Evolutionary conservation across 2,888 invertebrate genomes (phyloP).

Genomic region (Luperina nickerlii): DNA sequence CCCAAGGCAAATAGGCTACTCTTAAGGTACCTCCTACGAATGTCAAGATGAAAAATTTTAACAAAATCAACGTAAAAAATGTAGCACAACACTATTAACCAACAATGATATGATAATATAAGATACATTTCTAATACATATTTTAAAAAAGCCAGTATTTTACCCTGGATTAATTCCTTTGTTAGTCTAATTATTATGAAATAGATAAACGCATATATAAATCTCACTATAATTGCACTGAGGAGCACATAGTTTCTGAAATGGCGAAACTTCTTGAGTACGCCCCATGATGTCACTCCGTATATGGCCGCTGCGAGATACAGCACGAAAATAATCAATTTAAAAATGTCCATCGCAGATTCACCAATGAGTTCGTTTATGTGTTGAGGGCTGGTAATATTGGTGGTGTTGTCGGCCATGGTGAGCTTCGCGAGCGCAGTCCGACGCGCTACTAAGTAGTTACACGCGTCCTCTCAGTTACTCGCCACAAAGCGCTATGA

Average conservation of each 20-base stretch:
- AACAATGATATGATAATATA: conserved; percentile 1
- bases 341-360: neutral
- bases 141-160: accelerated
- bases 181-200: neutral
- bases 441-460: neutral
- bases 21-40: conserved; percentile 20
- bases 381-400: neutral
- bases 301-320: neutral
- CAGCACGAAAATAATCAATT: neutral
- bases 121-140: neutral
- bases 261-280: neutral
- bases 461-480: neutral
- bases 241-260: neutral
- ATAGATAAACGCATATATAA: neutral
- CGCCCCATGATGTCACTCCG: neutral
- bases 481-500: neutral
- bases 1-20: conserved; percentile 27
- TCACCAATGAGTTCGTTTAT: neutral
- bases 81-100: conserved; percentile 26
- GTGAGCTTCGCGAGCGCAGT: neutral
- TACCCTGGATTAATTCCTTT: neutral
- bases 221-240: neutral
- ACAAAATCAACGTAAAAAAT: conserved; percentile 32
- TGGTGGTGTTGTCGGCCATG: neutral
- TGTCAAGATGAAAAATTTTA: conserved; percentile 23